Evolutionary conservation across 2,113 vertebrate genomes (phyloP), one percentile per base, ranked within the genome.

Genomic region (Oenanthe melanoleuca): DNA sequence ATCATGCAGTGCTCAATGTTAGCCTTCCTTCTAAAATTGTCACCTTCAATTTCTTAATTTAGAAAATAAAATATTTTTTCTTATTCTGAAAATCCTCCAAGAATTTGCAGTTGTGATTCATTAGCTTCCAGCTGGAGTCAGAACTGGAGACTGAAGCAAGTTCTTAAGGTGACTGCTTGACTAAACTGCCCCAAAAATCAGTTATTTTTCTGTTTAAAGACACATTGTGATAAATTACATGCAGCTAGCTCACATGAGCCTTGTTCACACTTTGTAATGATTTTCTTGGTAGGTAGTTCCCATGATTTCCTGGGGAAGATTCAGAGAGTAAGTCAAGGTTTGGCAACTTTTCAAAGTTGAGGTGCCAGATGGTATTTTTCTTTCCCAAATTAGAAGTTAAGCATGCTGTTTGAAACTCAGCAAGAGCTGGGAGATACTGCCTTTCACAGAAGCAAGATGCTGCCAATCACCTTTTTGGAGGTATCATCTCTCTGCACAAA

Each of bases 331-430:
- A 96, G 95, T 95, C 91, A 94, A 94, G 86, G 64, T 97, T 92
- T 97, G 96, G 96, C 96, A 97, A 84, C 91, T 96, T 95, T 94
- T 95, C 96, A 96, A 96, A 96, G 95, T 92, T 96, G 88, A 97
- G 91, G 83, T 94, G 91, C 94, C 96, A 97, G 96, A 96, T 97
- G 95, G 96, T 95, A 97, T 96, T 97, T 97, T 96, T 97, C 95
- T 94, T 97, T 95, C 96, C 94, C 83, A 93, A 97, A 97, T 96
- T 97, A 97, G 96, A 95, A 96, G 94, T 97, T 96, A 95, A 96
- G 86, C 49, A 6, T 95, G 88, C 91, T 94, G 94, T 86, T 96
- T 93, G 92, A 92, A 97, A 93, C 91, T 86, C 96, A 95, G 95
- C 86, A 91, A 96, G 95, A 91, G 92, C 86, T 92, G 94, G 92